Evolutionary conservation across 1,140 invertebrate genomes (phyloP).

Genomic region (Wiebesia pumilae): DNA sequence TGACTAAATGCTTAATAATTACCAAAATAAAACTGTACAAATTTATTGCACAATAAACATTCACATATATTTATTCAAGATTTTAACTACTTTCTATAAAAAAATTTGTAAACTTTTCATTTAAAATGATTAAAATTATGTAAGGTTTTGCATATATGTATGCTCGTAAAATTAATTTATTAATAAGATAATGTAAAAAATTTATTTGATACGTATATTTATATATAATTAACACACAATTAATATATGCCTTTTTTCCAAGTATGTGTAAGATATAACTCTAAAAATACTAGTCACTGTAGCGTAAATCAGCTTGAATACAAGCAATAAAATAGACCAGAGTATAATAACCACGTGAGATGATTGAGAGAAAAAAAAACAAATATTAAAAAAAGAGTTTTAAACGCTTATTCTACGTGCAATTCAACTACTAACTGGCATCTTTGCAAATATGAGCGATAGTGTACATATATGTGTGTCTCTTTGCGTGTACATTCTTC

Average conservation of each 20-base stretch:
- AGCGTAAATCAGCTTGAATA: neutral
- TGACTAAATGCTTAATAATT: neutral
- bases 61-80: neutral
- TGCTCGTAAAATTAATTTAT: neutral
- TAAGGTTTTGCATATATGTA: neutral
- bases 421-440: constrained; percentile 30
- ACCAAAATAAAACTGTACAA: constrained; percentile 5
- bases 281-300: neutral
- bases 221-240: constrained; percentile 27
- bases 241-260: constrained; percentile 2
- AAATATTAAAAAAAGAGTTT: constrained; percentile 12
- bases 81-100: constrained; percentile 2
- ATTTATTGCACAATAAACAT: neutral
- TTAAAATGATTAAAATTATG: neutral
- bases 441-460: constrained; percentile 37
- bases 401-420: constrained; percentile 23
- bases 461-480: constrained; percentile 12
- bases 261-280: constrained; percentile 11
- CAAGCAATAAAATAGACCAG: neutral
- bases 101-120: constrained; percentile 19
- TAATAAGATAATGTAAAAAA: constrained; percentile 6
- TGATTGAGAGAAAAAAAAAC: neutral
- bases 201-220: constrained; percentile 7
- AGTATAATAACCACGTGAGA: neutral
- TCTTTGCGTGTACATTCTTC: constrained; percentile 17